Evolutionary conservation across 2,113 vertebrate genomes (phyloP).

Genomic region (Axis porcinus): DNA sequence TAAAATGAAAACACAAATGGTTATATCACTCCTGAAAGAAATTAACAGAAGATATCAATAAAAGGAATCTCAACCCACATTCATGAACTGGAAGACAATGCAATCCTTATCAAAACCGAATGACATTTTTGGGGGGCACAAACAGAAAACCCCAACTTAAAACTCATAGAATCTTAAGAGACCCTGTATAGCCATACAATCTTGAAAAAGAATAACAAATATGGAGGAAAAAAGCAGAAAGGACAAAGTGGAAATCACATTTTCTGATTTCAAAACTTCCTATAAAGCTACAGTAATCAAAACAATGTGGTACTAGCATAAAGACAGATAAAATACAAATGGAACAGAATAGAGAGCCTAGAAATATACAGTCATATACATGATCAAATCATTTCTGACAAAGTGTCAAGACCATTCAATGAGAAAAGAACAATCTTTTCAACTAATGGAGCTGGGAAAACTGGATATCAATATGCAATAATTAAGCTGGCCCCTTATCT

Average conservation of each 20-base stretch:
- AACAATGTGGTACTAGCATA: neutral
- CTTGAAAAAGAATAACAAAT: neutral
- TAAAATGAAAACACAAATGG: neutral
- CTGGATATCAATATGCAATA: neutral
- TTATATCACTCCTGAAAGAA: neutral
- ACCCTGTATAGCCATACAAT: neutral
- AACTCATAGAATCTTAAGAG: neutral
- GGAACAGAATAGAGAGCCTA: neutral
- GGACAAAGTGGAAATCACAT: neutral
- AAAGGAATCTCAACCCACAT: neutral
- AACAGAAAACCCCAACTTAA: neutral
- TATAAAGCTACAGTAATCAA: neutral
- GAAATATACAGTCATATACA: neutral
- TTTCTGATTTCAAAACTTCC: neutral
- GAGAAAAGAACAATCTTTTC: neutral
- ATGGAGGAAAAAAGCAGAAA: neutral
- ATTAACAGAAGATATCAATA: neutral
- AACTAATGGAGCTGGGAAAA: neutral
- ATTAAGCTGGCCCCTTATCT: neutral
- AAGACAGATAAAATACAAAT: neutral
- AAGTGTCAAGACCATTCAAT: neutral
- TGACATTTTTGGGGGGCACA: neutral
- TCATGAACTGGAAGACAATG: neutral
- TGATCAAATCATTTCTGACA: neutral
- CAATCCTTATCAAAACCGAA: neutral